Conservation (phyloP, 2,888 invertebrate species). For the Orchestes rusci region DNA sequence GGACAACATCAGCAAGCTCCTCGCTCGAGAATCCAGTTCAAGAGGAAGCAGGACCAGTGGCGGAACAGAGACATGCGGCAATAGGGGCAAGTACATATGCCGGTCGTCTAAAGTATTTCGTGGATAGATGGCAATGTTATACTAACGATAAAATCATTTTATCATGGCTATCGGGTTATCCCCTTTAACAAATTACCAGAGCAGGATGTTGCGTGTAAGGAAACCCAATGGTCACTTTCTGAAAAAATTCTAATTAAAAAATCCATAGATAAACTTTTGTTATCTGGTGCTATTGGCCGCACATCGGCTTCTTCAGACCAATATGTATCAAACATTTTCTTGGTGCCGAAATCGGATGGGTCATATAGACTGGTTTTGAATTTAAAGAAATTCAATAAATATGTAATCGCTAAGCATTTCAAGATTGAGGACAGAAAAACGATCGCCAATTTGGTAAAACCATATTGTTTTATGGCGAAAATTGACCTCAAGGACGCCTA, state of each 20-base stretch:
- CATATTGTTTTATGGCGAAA: slow-evolving; percentile 5
- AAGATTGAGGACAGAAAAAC: slow-evolving; percentile 4
- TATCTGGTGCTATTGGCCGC: too few relatives aligned
- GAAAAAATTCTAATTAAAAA: background rate
- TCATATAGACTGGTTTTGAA: slow-evolving; percentile 1
- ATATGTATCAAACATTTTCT: too few relatives aligned
- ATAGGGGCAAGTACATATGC: background rate
- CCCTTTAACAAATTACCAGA: background rate
- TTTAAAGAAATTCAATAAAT: slow-evolving; percentile 1
- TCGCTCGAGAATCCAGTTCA: background rate
- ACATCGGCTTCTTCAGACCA: too few relatives aligned
- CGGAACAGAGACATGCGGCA: background rate
- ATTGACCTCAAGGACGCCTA: slow-evolving; percentile 5
- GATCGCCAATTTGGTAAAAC: background rate
- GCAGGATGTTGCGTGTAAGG: too few relatives aligned
- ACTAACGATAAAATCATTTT: background rate
- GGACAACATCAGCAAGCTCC: background rate
- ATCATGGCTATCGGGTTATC: background rate
- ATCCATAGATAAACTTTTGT: background rate
- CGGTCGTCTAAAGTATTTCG: background rate
- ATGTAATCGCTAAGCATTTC: background rate
- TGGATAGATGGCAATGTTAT: background rate
- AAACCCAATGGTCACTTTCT: background rate
- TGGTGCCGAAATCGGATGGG: slow-evolving; percentile 7
- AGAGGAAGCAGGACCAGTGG: too few relatives aligned